Percentiles rank a stretch among this genome's conserved stretches.
These are phyloP conservation scores for Manis crassicaudata DNA, from an alignment of 2,797 vertebrate genomes.

Conservation along the genomic window DNA sequence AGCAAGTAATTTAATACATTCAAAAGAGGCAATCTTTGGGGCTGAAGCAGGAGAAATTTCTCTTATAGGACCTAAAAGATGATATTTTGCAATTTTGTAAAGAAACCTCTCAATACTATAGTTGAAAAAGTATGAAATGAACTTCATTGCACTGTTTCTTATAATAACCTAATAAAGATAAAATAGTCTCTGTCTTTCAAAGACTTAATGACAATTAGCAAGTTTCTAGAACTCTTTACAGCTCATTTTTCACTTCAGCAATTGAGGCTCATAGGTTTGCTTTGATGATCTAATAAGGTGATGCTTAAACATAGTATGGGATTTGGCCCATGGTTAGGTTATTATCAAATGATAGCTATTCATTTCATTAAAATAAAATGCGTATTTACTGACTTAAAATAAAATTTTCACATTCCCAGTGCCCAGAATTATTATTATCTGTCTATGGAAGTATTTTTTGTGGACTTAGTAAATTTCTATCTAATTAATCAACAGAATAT, in stretches of 20 bases:
- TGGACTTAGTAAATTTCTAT: background rate
- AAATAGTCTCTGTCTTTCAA: background rate
- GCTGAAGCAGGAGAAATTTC: background rate
- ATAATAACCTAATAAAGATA: background rate
- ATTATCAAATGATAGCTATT: background rate
- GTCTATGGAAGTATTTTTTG: background rate
- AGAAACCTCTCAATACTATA: background rate
- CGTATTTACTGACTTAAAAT: background rate
- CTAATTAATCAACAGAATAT: background rate
- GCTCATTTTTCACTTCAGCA: background rate
- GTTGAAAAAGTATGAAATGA: background rate
- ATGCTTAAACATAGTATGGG: background rate
- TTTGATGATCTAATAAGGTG: background rate
- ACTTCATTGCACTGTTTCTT: background rate
- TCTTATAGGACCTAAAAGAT: background rate
- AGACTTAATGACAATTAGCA: background rate
- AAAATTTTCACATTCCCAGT: background rate
- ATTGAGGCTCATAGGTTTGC: background rate
- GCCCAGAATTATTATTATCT: background rate
- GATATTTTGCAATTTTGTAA: background rate
- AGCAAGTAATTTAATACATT: background rate
- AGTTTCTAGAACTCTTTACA: background rate
- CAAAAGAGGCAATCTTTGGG: background rate
- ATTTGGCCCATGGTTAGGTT: background rate
- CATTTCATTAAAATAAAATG: slow-evolving; percentile 15